Base-by-base conservation (phyloP, 1,140 invertebrate genomes). In the Anastrepha ludens region DNA sequence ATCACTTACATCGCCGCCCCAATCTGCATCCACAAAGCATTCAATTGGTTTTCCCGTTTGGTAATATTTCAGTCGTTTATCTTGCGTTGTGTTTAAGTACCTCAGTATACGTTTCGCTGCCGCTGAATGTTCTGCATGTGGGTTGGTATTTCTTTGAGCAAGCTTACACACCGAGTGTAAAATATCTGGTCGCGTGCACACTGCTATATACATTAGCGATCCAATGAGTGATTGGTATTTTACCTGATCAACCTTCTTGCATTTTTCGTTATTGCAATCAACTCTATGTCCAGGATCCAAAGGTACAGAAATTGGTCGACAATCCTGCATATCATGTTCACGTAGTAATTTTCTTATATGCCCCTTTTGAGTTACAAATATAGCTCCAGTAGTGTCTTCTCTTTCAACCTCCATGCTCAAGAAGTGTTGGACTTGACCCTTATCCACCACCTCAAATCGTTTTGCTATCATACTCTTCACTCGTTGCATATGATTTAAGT, bases 351-450 rank as follows among this genome's bases (percentile, higher is more conserved):
- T 39, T n/a, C 44, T 74, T 13, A 93, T 70, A 89, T 88, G 74
- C n/a, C 87, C 64, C 67, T 81, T 87, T 55, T 87, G 65, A 64
- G n/a, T 64, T 5, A 87, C 65, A 6, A 39, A 11, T 62, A 87
- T 87, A 41, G 20, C 17, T 78, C 78, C 65, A 13, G 64, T 88
- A 87, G 85, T 44, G 47, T 64, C 47, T 20, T 88, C n/a, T 89
- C 87, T 70, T 20, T 89, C 87, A 64, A 93, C 91, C 89, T 90
- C 88, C 29, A 92, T 91, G 8, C 91, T 90, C 86, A 93, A 88
- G 90, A 87, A 93, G 58, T 90, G 50, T 47, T 89, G 88, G 44
- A 89, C 89, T 86, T 86, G 44, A 13, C 87, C 90, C 11, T 87
- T 59, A 11, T 91, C 88, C 29, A 89, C 91, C 0, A 93, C 91